phyloP scores from a whole-genome alignment of 2,888 invertebrate genomes.

The Schizaphis graminum region DNA sequence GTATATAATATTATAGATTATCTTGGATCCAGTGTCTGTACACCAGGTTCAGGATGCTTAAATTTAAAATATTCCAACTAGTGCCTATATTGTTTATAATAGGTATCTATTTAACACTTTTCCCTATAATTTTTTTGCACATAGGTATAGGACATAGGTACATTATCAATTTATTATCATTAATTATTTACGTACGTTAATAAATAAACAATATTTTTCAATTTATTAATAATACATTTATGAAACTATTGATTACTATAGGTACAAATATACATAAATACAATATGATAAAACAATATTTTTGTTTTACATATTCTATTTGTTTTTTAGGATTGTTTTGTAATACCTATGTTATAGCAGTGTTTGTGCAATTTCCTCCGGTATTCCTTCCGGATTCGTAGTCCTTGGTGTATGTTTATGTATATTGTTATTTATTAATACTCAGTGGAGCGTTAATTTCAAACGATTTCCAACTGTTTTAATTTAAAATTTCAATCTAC shows the following conservation, averaged over 20 bases:
- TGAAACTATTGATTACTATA: neutral
- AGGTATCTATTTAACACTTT: neutral
- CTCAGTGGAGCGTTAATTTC: neutral
- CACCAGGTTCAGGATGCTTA: neutral
- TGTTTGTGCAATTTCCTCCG: neutral
- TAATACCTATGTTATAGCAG: neutral
- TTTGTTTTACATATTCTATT: neutral
- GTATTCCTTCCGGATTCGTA: neutral
- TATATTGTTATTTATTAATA: neutral
- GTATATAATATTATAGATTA: neutral
- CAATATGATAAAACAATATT: neutral
- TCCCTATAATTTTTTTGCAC: neutral
- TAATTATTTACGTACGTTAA: neutral
- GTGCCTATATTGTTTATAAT: neutral
- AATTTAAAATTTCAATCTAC: neutral
- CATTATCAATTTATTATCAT: neutral
- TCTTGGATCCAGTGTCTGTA: neutral
- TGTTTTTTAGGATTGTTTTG: neutral
- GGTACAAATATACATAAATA: neutral
- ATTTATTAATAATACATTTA: neutral
- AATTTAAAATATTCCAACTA: neutral
- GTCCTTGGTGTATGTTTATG: neutral
- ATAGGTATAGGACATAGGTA: too few species aligned
- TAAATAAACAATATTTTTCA: neutral
- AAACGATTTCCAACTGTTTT: neutral